These are phyloP conservation scores for Apoda limacodes DNA, from an alignment of 2,888 invertebrate species.

Conservation along the genomic window DNA sequence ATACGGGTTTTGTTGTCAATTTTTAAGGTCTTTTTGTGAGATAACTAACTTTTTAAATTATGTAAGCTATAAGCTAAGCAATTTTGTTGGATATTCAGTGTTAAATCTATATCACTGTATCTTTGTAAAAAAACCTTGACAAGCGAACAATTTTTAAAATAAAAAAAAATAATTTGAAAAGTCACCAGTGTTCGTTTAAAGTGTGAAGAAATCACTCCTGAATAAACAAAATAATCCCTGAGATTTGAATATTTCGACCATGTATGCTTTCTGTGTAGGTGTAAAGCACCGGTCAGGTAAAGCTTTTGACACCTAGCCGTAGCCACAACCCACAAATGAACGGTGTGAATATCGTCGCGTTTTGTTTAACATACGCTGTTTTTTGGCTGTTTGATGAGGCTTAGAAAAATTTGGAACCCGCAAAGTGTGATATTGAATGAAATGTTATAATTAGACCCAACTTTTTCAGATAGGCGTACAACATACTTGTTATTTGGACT, in stretches of 20 bases:
- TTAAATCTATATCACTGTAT: too few species aligned
- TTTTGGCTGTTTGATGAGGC: slow-evolving; percentile 46
- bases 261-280: slow-evolving; percentile 46
- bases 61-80: too few species aligned
- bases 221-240: slow-evolving; percentile 51
- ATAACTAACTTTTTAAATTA: too few species aligned
- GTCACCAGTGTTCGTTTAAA: slow-evolving; percentile 36
- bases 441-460: slow-evolving; percentile 23
- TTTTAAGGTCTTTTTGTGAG: slow-evolving; percentile 58
- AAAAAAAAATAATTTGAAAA: slow-evolving; percentile 52
- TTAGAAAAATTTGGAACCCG: slow-evolving; percentile 29
- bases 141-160: too few species aligned
- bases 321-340: slow-evolving; percentile 37
- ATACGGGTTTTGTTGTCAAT: slow-evolving; percentile 65
- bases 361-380: slow-evolving; percentile 49
- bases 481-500: too few species aligned
- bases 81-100: too few species aligned
- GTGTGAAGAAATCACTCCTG: slow-evolving; percentile 65
- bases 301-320: slow-evolving; percentile 67
- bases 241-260: slow-evolving; percentile 47
- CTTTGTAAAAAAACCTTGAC: too few species aligned
- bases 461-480: too few species aligned
- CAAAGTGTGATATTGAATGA: slow-evolving; percentile 34
- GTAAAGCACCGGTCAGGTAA: slow-evolving; percentile 55
- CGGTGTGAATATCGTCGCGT: slow-evolving; percentile 59